Evolutionary conservation across 2,888 invertebrate species (phyloP).

Genomic region (Diarsia mendica): DNA sequence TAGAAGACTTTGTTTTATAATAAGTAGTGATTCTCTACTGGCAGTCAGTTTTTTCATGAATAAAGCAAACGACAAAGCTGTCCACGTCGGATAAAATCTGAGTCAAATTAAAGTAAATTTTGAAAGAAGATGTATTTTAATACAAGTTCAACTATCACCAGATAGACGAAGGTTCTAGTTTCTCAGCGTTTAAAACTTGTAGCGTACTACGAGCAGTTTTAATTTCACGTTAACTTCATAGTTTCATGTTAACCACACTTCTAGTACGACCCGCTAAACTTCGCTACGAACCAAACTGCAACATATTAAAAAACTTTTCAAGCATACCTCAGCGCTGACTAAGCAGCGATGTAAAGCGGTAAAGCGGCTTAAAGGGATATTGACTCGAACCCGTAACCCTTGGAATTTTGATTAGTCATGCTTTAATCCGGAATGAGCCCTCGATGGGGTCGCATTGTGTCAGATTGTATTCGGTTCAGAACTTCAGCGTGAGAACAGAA

Average conservation of each 20-base stretch:
- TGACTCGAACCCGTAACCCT: conserved; percentile 36
- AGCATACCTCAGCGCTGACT: conserved; percentile 15
- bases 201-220: neutral
- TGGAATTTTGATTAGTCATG: conserved; percentile 51
- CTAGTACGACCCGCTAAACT: conserved; percentile 16
- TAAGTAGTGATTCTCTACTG: too few species aligned
- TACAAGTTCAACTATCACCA: too few species aligned
- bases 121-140: neutral
- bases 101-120: neutral
- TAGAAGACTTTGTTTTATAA: too few species aligned
- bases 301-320: conserved; percentile 50
- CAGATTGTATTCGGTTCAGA: neutral
- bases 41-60: neutral
- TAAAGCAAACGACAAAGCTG: neutral
- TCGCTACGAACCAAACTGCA: conserved; percentile 35
- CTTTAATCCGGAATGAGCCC: conserved; percentile 30
- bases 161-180: neutral
- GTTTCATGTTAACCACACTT: neutral
- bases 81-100: neutral
- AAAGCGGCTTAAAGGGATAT: conserved; percentile 29
- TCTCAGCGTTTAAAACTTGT: neutral
- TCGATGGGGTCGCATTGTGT: conserved; percentile 16
- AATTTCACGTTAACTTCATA: conserved; percentile 5
- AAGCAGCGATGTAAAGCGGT: conserved; percentile 15
- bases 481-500: neutral